phyloP scores from a whole-genome alignment of 1,140 invertebrate species.

The Nymphalis io region DNA sequence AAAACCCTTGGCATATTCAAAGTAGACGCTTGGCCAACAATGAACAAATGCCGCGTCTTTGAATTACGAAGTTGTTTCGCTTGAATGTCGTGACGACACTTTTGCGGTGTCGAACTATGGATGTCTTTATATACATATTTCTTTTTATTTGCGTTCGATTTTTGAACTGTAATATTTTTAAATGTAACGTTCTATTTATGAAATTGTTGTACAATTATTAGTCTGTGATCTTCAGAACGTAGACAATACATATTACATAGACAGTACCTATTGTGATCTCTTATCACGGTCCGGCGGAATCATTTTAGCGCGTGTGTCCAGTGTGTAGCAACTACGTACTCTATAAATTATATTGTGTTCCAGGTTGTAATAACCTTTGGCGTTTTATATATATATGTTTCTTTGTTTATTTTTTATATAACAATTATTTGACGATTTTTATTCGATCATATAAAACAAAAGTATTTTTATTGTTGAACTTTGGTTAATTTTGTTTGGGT shows the following conservation, averaged over 20 bases:
- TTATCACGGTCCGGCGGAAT: slow-evolving; percentile 51
- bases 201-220: background rate
- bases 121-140: too few relatives aligned
- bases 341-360: slow-evolving; percentile 56
- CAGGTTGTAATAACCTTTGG: slow-evolving; percentile 45
- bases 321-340: slow-evolving; percentile 52
- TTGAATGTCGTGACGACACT: too few relatives aligned
- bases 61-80: too few relatives aligned
- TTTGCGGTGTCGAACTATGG: too few relatives aligned
- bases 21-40: too few relatives aligned
- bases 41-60: too few relatives aligned
- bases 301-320: slow-evolving; percentile 54
- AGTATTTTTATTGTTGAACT: too few relatives aligned
- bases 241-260: slow-evolving; percentile 8
- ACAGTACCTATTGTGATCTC: slow-evolving; percentile 29
- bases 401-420: background rate
- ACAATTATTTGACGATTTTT: background rate
- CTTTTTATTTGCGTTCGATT: background rate
- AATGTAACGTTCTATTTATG: background rate
- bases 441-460: too few relatives aligned
- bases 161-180: background rate
- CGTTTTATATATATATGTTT: background rate
- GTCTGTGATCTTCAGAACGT: background rate
- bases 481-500: too few relatives aligned
- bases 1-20: too few relatives aligned